phyloP scores from a whole-genome alignment of 2,888 invertebrate genomes.

The Helicoverpa assulta region DNA sequence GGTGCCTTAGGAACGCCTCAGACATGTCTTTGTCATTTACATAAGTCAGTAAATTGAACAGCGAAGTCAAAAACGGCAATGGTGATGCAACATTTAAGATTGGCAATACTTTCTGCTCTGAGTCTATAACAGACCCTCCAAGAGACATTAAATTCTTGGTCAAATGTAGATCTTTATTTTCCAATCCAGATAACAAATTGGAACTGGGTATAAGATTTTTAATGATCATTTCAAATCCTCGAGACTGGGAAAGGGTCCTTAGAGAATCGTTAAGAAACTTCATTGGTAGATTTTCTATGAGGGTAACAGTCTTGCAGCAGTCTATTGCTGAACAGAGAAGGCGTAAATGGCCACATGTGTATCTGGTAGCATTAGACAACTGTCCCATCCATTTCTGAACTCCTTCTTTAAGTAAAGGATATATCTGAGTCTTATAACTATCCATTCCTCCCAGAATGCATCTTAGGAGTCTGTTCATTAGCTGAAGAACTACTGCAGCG shows the following conservation, averaged over 20 bases:
- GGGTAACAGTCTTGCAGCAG: constrained; percentile 78
- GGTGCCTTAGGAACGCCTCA: constrained; percentile 79
- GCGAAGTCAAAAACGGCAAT: constrained; percentile 81
- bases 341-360: constrained; percentile 85
- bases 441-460: constrained; percentile 69
- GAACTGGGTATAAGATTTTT: constrained; percentile 80
- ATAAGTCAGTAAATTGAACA: constrained; percentile 77
- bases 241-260: constrained; percentile 79
- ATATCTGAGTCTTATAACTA: constrained; percentile 77
- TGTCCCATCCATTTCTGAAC: constrained; percentile 88
- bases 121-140: constrained; percentile 76
- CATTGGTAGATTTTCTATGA: constrained; percentile 74
- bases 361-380: constrained; percentile 76
- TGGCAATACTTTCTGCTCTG: constrained; percentile 80
- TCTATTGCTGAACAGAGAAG: constrained; percentile 80
- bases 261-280: constrained; percentile 77
- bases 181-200: constrained; percentile 82
- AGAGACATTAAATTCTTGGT: constrained; percentile 81
- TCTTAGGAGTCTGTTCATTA: constrained; percentile 78
- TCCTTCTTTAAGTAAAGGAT: constrained; percentile 82
- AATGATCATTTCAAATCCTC: constrained; percentile 83
- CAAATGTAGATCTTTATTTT: constrained; percentile 74
- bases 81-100: constrained; percentile 79
- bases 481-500: constrained; percentile 89
- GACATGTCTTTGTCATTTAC: constrained; percentile 78